Evolutionary conservation across 2,888 invertebrate genomes (phyloP).

Genomic region (Lasius platythorax): DNA sequence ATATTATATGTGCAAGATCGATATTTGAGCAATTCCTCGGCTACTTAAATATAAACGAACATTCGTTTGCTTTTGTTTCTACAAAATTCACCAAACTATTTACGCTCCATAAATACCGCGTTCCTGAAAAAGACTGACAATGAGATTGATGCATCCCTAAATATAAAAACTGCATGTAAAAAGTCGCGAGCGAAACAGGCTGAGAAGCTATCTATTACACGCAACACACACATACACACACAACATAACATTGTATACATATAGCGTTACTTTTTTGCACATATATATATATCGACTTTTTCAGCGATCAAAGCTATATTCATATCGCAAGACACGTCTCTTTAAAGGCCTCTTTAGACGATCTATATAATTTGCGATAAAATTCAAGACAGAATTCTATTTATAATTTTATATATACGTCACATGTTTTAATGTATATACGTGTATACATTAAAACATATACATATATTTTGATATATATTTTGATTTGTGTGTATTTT

Average conservation of each 20-base stretch:
- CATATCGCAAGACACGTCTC: neutral
- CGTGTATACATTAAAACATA: neutral
- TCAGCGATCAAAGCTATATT: neutral
- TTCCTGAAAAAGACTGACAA: neutral
- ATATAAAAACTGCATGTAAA: slow-evolving; percentile 47
- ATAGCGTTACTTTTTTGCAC: neutral
- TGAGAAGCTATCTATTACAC: slow-evolving; percentile 17
- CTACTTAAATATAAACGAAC: slow-evolving; percentile 28
- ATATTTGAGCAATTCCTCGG: slow-evolving; percentile 23
- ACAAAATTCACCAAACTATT: slow-evolving; percentile 27
- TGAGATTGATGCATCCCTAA: slow-evolving; percentile 35
- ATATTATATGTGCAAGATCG: slow-evolving; percentile 5
- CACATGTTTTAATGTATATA: neutral
- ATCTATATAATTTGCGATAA: neutral
- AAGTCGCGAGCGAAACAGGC: slow-evolving; percentile 21
- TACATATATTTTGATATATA: neutral
- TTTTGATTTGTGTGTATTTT: neutral
- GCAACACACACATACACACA: slow-evolving; percentile 1
- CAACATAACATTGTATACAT: neutral
- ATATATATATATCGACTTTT: neutral
- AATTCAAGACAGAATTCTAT: neutral
- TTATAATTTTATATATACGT: neutral
- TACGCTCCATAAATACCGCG: slow-evolving; percentile 18
- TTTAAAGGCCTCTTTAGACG: neutral
- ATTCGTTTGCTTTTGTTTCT: slow-evolving; percentile 30